Percentiles rank a stretch among this genome's conserved stretches.
These are phyloP conservation scores for Catharus ustulatus DNA, from an alignment of 2,797 vertebrate species.

Conservation along the genomic window DNA sequence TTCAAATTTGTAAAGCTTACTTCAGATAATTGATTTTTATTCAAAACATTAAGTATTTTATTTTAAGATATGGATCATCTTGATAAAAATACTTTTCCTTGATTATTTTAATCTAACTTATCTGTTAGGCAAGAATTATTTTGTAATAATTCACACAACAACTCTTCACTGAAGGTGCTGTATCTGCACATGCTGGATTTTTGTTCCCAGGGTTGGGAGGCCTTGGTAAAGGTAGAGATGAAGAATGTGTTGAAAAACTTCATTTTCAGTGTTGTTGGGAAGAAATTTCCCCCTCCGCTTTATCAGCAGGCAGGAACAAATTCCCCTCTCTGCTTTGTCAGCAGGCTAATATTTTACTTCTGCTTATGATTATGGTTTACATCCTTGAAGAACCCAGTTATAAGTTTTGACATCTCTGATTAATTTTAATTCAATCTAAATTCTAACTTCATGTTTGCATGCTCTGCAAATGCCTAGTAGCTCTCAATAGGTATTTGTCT, in stretches of 20 bases:
- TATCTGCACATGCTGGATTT: neutral
- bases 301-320: neutral
- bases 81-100: neutral
- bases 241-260: neutral
- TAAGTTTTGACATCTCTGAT: neutral
- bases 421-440: neutral
- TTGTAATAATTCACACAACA: neutral
- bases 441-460: neutral
- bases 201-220: neutral
- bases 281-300: neutral
- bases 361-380: neutral
- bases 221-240: neutral
- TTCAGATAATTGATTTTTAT: neutral
- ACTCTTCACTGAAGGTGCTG: neutral
- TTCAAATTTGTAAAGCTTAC: neutral
- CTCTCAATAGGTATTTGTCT: neutral
- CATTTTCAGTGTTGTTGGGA: neutral
- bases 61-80: neutral
- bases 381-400: neutral
- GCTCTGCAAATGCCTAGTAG: neutral
- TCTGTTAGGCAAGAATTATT: neutral
- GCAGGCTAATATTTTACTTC: neutral
- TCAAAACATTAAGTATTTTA: neutral
- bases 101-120: neutral
- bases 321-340: neutral